A percentile compares a stretch with the other conserved stretches of the same genome.
phyloP scores from a whole-genome alignment of 1,140 invertebrate species.

The Euwallacea similis region DNA sequence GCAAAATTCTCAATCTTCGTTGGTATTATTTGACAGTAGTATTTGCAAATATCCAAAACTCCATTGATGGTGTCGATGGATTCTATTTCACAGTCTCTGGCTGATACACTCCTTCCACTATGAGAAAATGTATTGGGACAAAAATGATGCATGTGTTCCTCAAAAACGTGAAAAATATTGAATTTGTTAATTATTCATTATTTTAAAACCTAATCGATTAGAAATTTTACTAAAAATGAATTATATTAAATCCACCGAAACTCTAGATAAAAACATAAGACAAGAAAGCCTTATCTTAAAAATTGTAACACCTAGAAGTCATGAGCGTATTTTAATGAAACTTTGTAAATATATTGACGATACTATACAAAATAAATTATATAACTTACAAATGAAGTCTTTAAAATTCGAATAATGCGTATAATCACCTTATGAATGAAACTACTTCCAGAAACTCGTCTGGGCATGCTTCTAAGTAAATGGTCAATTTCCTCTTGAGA shows the following conservation, averaged over 20 bases:
- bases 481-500: too few relatives aligned
- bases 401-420: too few relatives aligned
- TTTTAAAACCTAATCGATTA: background rate
- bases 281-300: too few relatives aligned
- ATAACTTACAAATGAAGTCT: too few relatives aligned
- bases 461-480: too few relatives aligned
- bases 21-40: constrained; percentile 6
- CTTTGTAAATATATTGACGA: too few relatives aligned
- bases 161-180: background rate
- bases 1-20: constrained; percentile 8
- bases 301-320: too few relatives aligned
- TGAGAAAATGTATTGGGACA: background rate
- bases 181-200: background rate
- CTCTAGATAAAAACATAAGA: too few relatives aligned
- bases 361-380: too few relatives aligned
- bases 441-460: too few relatives aligned
- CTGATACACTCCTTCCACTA: constrained; percentile 14
- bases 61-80: background rate
- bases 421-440: too few relatives aligned
- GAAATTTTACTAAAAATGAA: background rate
- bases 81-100: constrained; percentile 14
- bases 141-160: background rate
- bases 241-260: background rate
- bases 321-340: too few relatives aligned
- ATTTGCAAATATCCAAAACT: constrained; percentile 12